These are phyloP conservation scores for Parambassis ranga DNA, from an alignment of 2,797 vertebrate genomes.

Conservation along the genomic window DNA sequence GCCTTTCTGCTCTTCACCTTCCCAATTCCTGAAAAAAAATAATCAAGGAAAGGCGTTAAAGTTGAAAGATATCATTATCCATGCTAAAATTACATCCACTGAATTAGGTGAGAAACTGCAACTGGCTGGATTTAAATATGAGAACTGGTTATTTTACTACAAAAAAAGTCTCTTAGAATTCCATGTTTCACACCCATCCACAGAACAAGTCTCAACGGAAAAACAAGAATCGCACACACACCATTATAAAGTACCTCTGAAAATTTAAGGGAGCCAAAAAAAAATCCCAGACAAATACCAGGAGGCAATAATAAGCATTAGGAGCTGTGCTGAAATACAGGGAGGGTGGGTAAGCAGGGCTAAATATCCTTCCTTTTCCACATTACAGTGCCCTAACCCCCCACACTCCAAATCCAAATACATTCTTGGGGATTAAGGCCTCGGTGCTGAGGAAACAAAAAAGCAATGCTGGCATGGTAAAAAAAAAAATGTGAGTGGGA, in stretches of 20 bases:
- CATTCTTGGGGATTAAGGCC: constrained; percentile 72
- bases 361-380: constrained; percentile 51
- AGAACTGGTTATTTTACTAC: constrained; percentile 1
- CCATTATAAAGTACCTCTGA: neutral
- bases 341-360: constrained; percentile 30
- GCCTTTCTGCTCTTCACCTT: constrained; percentile 88
- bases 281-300: constrained; percentile 51
- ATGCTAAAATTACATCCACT: neutral
- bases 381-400: constrained; percentile 37
- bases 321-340: constrained; percentile 36
- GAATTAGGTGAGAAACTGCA: neutral
- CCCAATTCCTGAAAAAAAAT: constrained; percentile 81
- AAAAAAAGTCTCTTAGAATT: neutral
- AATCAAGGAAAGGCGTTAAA: neutral
- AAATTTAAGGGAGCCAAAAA: constrained; percentile 16
- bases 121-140: neutral
- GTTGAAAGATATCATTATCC: neutral
- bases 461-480: constrained; percentile 11
- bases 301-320: constrained; percentile 58
- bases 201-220: constrained; percentile 32
- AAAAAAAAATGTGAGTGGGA: constrained; percentile 30
- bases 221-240: constrained; percentile 16
- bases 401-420: constrained; percentile 50
- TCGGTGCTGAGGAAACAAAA: constrained; percentile 61
- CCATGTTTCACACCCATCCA: constrained; percentile 1